Evolutionary conservation across 2,797 vertebrate genomes (phyloP), one percentile per base, ranked within the genome.

Genomic region (Centropyge bicolor): DNA sequence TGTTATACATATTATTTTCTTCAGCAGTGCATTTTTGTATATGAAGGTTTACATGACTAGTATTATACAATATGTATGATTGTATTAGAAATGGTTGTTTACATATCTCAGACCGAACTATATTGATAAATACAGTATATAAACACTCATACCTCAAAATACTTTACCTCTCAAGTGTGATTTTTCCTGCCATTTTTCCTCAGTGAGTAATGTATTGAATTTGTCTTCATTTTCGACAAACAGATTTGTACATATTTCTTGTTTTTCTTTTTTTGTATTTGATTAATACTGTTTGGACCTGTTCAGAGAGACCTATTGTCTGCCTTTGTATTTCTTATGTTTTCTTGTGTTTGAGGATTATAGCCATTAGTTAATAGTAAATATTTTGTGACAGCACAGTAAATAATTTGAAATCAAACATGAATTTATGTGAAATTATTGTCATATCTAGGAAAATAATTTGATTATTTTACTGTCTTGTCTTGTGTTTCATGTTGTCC

Each of bases 101-200:
- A 91, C 85, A 87, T 83, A 68, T 73, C 61, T 80, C 76, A 82
- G 74, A 83, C 70, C 74, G 80, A 89, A 85, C 74, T 84, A 71
- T 86, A 88, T 70, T 73, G 79, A 70, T 78, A 70, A 83, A 90
- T 81, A 31, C 27, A 31, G 27, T 31, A 83, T 86, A 84, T 80
- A 52, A 92, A 91, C 86, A 86, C 76, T 91, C 81, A 81, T 94
- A 95, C 93, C 93, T 95, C 94, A 86, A 80, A 84, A 86, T 89
- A 77, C 86, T 86, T 89, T 92, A 93, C 93, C 91, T 94, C 91
- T 87, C 67, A 89, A 85, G 46, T 86, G 80, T 78, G 81, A 89
- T 80, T 73, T 82, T 62, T 83, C 65, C 81, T 78, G 76, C 70
- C 64, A 74, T 90, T 74, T 46, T 80, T 85, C 64, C 70, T 86